These are phyloP conservation scores for Choristoneura fumiferana DNA, from an alignment of 1,140 invertebrate species.

Conservation along the genomic window DNA sequence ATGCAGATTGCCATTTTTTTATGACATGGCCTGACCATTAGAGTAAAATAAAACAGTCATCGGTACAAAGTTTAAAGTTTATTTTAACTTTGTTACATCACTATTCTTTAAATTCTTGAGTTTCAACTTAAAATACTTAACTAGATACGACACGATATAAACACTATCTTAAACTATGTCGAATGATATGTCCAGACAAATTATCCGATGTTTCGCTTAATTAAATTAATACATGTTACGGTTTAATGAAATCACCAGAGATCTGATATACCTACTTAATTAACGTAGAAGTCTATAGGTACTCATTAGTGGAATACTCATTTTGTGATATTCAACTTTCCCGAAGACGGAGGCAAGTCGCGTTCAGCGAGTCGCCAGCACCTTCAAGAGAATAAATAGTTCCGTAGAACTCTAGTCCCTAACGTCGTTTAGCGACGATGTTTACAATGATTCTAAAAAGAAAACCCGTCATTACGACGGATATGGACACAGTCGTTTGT, in stretches of 20 bases:
- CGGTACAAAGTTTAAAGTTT: constrained; percentile 59
- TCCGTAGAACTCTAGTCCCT: constrained; percentile 58
- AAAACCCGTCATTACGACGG: constrained; percentile 58
- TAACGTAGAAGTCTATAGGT: constrained; percentile 50
- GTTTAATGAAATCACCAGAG: constrained; percentile 62
- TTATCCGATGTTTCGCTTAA: constrained; percentile 57
- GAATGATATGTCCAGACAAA: constrained; percentile 69
- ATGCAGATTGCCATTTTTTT: too few relatives aligned
- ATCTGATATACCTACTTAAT: constrained; percentile 58
- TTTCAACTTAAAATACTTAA: constrained; percentile 73
- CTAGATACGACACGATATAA: constrained; percentile 71
- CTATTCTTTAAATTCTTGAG: constrained; percentile 72
- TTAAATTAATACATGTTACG: constrained; percentile 63
- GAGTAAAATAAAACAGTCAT: constrained; percentile 40
- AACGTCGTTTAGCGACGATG: constrained; percentile 26
- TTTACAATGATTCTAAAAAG: constrained; percentile 28
- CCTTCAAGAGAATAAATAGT: constrained; percentile 59
- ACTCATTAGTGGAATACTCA: constrained; percentile 56
- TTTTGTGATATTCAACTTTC: constrained; percentile 48
- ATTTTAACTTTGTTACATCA: constrained; percentile 69
- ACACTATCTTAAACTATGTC: constrained; percentile 70
- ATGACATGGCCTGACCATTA: neutral
- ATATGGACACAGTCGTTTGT: constrained; percentile 43
- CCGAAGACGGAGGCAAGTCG: constrained; percentile 73
- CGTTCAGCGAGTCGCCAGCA: constrained; percentile 67